Percentiles rank a stretch among this genome's conserved stretches.
Conservation (phyloP, 2,797 vertebrate genomes). For the Melopsittacus undulatus region DNA sequence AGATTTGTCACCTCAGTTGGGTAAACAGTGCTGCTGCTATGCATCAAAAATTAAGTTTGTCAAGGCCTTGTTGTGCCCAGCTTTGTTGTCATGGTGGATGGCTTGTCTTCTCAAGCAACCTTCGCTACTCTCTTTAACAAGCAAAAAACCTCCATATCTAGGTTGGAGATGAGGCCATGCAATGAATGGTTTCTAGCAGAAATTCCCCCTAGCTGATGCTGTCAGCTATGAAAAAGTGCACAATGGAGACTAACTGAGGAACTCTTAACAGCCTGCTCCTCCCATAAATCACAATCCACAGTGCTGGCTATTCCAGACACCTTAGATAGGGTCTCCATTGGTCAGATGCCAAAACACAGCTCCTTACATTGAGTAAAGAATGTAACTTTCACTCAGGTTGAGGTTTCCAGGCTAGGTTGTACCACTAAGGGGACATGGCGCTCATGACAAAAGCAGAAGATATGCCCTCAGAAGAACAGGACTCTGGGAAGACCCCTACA, state of each 20-base stretch:
- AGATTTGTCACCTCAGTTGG: neutral
- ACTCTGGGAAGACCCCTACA: neutral
- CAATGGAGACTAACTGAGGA: neutral
- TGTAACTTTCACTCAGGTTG: neutral
- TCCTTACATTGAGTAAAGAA: neutral
- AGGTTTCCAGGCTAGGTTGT: neutral
- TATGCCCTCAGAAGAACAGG: neutral
- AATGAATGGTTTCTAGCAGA: neutral
- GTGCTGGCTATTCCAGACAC: neutral
- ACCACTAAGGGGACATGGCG: neutral
- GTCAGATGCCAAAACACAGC: neutral
- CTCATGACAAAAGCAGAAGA: neutral
- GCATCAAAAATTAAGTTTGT: neutral
- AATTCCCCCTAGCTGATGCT: neutral
- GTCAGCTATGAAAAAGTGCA: neutral
- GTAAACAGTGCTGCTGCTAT: neutral
- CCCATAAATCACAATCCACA: neutral
- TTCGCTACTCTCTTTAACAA: neutral
- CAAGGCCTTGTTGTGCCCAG: neutral
- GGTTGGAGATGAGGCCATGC: neutral
- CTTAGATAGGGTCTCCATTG: neutral
- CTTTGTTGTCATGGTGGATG: neutral
- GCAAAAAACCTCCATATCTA: neutral
- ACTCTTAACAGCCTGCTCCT: neutral
- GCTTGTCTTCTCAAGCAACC: neutral